Evolutionary conservation across 2,888 invertebrate genomes (phyloP), one percentile per base, ranked within the genome.

Genomic region (Cantharis flavilabris): DNA sequence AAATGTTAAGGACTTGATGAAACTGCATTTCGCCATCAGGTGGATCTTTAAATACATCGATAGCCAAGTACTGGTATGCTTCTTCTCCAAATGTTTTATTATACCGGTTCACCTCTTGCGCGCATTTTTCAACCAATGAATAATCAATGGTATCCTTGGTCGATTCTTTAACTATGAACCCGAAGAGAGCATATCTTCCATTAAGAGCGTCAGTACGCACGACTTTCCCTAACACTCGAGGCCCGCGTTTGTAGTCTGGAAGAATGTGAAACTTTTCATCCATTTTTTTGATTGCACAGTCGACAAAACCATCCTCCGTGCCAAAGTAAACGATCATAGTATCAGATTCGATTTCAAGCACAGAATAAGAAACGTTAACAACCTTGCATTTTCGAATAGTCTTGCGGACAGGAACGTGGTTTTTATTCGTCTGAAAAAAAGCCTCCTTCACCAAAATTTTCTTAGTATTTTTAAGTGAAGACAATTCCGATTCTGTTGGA

Each of bases 271-370:
- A 87, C 79, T 86, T 87, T 72, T 82, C 77, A 62, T 84, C 82
- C 62, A 88, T 77, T 9, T 80, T 71, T 73, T 78, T 69, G 80
- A 87, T 86, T 69, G 81, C 84, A 3, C 84, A 80, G 4, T 85
- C 83, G 20, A 83, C 73, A 65, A 82, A 23, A n/a, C 83, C 84
- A 70, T 86, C 84, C 78, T 80, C 84, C 1, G 84, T 81, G 18
- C 86, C 84, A 62, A 87, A 85, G 81, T 86, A 88, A 9, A 88
- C 28, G n/a, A 87, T 84, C n/a, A 85, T 83, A 2, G 88, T 87
- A 3, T 78, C 75, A 1, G 28, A 2, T 30, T 83, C 85, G 11
- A 88, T 86, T 62, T 86, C 80, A n/a, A 80, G 79, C 63, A 88
- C 78, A 3, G 82, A 77, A 70, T 84, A 81, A 0, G 28, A 23